phyloP scores from a whole-genome alignment of 2,888 invertebrate genomes.

The Aricia artaxerxes region DNA sequence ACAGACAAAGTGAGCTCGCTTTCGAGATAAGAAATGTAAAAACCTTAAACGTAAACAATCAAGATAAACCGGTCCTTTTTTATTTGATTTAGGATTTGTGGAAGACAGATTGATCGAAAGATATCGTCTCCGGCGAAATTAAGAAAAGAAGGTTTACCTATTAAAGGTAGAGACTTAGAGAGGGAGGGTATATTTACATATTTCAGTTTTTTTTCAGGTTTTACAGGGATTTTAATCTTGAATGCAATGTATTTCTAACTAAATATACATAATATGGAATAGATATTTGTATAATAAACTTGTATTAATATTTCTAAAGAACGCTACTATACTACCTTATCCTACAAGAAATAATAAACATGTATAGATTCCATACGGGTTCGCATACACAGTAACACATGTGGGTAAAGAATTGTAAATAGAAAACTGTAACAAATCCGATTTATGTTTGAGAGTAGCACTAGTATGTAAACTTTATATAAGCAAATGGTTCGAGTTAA shows the following conservation, averaged over 20 bases:
- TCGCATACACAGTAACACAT: background rate
- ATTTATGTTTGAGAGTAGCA: background rate
- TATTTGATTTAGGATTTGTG: conserved; percentile 20
- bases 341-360: background rate
- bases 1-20: conserved; percentile 42
- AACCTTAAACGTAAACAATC: background rate
- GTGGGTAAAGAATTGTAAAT: background rate
- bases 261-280: too few species aligned
- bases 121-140: background rate
- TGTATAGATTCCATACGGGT: background rate
- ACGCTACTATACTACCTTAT: too few species aligned
- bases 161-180: background rate
- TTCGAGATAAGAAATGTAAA: conserved; percentile 20
- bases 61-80: conserved; percentile 1
- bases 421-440: background rate
- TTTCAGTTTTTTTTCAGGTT: background rate
- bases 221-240: background rate
- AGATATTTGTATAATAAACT: too few species aligned
- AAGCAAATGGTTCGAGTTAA: conserved; percentile 23
- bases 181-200: background rate
- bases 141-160: background rate
- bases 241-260: background rate
- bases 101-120: conserved; percentile 25
- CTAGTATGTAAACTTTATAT: background rate
- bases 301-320: too few species aligned